These are phyloP conservation scores for Conus ventricosus DNA, from an alignment of 1,140 invertebrate genomes.

Conservation along the genomic window DNA sequence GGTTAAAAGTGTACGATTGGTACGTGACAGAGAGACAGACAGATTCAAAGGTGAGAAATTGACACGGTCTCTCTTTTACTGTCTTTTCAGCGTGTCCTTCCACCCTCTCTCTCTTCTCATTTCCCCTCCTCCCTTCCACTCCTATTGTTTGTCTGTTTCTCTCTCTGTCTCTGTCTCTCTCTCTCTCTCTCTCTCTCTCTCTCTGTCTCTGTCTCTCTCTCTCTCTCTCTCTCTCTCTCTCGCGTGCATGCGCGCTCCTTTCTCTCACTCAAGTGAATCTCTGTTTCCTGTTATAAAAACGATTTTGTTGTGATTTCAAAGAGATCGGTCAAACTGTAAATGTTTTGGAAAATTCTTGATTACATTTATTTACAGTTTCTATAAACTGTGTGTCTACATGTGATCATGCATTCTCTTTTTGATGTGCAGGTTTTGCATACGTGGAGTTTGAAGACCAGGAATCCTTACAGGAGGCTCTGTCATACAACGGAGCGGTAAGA, in stretches of 20 bases:
- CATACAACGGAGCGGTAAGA: constrained; percentile 83
- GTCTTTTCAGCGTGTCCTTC: neutral
- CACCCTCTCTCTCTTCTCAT: neutral
- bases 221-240: constrained; percentile 3
- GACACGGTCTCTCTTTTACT: neutral
- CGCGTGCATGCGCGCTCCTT: neutral
- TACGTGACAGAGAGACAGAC: neutral
- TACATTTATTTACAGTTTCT: neutral
- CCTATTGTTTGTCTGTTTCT: neutral
- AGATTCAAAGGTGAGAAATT: neutral
- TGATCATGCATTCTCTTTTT: neutral
- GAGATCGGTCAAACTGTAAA: neutral
- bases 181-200: constrained; percentile 12
- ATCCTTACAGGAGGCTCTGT: constrained; percentile 87
- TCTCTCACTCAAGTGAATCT: neutral
- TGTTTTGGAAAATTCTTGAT: neutral
- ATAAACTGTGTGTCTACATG: neutral
- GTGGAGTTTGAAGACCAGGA: constrained; percentile 93
- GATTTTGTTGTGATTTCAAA: neutral
- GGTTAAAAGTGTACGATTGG: too few species aligned
- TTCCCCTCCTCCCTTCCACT: neutral
- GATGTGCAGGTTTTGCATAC: constrained; percentile 89
- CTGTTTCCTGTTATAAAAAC: neutral
- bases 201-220: neutral
- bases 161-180: constrained; percentile 10